Conservation (phyloP, 2,888 invertebrate genomes). For the Ophioninae sp. region DNA sequence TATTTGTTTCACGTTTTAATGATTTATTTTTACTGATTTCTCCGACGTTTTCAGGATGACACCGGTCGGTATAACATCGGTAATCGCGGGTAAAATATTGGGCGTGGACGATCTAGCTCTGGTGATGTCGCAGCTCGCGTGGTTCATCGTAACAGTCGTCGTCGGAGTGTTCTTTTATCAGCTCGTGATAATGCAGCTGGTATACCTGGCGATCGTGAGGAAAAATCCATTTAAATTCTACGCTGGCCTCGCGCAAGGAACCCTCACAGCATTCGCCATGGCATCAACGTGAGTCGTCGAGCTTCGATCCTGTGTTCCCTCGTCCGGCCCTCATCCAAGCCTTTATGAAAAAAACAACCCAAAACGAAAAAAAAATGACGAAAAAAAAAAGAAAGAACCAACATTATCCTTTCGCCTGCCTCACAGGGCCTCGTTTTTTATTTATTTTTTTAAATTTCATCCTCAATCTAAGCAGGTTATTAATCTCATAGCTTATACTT, state of each 20-base stretch:
- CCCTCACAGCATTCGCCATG: constrained; percentile 93
- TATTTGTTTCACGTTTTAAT: too few species aligned
- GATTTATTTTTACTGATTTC: too few species aligned
- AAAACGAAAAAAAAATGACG: too few species aligned
- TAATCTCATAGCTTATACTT: not conserved
- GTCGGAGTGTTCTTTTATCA: constrained; percentile 92
- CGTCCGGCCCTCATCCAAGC: constrained; percentile 47
- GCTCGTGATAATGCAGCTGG: constrained; percentile 90
- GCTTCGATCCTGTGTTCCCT: constrained; percentile 74
- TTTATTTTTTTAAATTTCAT: constrained; percentile 35
- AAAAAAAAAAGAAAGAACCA: constrained; percentile 8
- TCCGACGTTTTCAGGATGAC: constrained; percentile 83
- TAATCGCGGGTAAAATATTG: constrained; percentile 91
- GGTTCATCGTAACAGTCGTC: constrained; percentile 91
- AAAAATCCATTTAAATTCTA: constrained; percentile 95
- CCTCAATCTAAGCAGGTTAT: constrained; percentile 15
- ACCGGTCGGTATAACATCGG: constrained; percentile 91
- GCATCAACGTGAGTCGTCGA: constrained; percentile 91
- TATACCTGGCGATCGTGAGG: constrained; percentile 90
- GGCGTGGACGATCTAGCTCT: constrained; percentile 86
- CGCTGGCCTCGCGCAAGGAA: constrained; percentile 90
- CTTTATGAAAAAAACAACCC: constrained; percentile 55
- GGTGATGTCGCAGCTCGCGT: constrained; percentile 81
- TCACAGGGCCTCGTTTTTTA: constrained; percentile 76
- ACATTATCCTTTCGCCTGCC: constrained; percentile 75